Evolutionary conservation across 1,140 invertebrate species (phyloP), one percentile per base, ranked within the genome.

Genomic region (Aphelinus atriplicis): DNA sequence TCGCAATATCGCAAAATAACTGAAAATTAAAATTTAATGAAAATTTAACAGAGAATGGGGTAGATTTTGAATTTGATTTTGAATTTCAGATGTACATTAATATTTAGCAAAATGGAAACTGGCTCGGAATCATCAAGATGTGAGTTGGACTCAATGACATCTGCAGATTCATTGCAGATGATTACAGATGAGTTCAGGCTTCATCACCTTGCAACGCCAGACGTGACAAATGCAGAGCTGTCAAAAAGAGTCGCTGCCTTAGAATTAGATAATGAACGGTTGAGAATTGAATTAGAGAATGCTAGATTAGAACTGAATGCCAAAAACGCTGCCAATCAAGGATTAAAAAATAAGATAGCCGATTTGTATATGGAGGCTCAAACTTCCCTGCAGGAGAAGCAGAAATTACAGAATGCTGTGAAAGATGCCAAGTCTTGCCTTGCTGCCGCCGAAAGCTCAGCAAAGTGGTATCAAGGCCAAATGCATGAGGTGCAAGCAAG

Each of bases 381-480:
- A 6, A 64, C 55, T 2, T 68, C 81, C 2, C 7, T 81, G 7
- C 81, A 82, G 57, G 81, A 84, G 1, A 82, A 80, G 53, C 82
- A 82, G 51, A 80, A 80, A 51, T 48, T 85, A 3, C 74, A 82
- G 2, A 84, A 81, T 55, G 76, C 57, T 9, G 48, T 81, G 2
- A 81, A 80, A 50, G 82, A 84, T 65, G 60, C 75, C 1, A 77
- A 79, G 7, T 79, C 71, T 77, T 78, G 67, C 60, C 62, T 83
- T 10, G 56, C 72, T 4, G 47, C 76, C 9, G 69, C 76, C 3
- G 80, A 85, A 58, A 73, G 81, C 51, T 84, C 82, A 6, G 69
- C 78, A 0, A 82, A 83, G 65, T 85, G 84, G 83, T 85, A 84
- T 71, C 78, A 83, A 51, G 68, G 68, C 3, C 82, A 83, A 65